Percentiles rank a stretch among this genome's conserved stretches.
Evolutionary conservation across 37 sponge, comb jelly and placozoan genomes (phyloP).

Genomic region (Mnemiopsis leidyi): DNA sequence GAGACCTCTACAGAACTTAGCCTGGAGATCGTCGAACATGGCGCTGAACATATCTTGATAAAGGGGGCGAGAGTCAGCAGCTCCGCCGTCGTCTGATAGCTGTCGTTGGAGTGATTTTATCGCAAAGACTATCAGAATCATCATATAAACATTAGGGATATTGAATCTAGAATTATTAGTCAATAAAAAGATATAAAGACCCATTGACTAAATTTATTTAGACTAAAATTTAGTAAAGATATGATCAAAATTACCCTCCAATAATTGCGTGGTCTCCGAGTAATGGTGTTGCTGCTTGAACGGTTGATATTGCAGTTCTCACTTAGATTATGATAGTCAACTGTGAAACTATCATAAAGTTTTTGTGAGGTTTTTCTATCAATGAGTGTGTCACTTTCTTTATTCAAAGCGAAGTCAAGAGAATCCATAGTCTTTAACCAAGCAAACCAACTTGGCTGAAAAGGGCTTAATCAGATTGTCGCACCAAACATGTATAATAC

Average conservation of each 20-base stretch:
- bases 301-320: background rate
- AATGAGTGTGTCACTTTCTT: background rate
- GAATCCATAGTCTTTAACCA: background rate
- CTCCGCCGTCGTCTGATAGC: background rate
- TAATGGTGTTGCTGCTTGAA: background rate
- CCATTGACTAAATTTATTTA: too few relatives aligned
- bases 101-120: too few relatives aligned
- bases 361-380: background rate
- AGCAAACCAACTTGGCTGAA: background rate
- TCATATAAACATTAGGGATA: too few relatives aligned
- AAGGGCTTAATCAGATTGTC: too few relatives aligned
- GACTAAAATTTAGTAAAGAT: too few relatives aligned
- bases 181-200: too few relatives aligned
- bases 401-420: background rate
- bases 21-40: slow-evolving; percentile 39
- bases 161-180: too few relatives aligned
- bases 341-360: background rate
- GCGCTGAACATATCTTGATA: background rate
- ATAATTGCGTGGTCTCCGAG: background rate
- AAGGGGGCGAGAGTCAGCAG: background rate
- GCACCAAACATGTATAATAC: too few relatives aligned
- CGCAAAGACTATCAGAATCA: too few relatives aligned
- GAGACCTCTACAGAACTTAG: background rate
- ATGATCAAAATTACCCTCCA: slow-evolving; percentile 24
- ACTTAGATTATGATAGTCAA: background rate